Conservation (phyloP, 2,888 invertebrate genomes). For the Synergus umbraculus region DNA sequence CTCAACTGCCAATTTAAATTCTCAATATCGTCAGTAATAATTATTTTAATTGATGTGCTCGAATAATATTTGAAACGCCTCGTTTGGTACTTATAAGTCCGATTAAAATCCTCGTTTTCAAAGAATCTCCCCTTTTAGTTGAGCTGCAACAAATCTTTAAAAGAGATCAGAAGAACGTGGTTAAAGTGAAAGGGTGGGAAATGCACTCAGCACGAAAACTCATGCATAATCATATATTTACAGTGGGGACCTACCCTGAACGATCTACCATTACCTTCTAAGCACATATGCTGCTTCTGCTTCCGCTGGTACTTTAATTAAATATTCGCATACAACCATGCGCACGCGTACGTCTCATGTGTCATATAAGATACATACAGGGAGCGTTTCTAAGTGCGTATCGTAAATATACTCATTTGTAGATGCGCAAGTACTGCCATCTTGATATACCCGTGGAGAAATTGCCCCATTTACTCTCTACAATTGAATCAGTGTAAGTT, state of each 20-base stretch:
- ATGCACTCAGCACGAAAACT: conserved; percentile 70
- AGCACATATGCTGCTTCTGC: conserved; percentile 61
- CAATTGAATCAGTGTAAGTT: too few relatives aligned
- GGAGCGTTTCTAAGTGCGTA: not conserved
- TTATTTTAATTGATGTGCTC: too few relatives aligned
- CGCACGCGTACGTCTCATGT: conserved; percentile 49
- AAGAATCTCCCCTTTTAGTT: too few relatives aligned
- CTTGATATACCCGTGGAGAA: too few relatives aligned
- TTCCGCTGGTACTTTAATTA: conserved; percentile 67
- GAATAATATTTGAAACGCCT: too few relatives aligned
- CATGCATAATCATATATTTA: conserved; percentile 75
- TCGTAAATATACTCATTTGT: conserved; percentile 9
- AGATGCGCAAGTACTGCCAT: conserved; percentile 21
- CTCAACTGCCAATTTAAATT: too few relatives aligned
- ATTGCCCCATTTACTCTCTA: too few relatives aligned
- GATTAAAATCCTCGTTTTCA: too few relatives aligned
- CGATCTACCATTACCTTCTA: conserved; percentile 43
- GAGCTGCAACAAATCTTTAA: not conserved
- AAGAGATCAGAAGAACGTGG: not conserved
- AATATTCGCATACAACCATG: conserved; percentile 70
- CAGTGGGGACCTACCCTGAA: conserved; percentile 55
- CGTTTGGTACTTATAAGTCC: too few relatives aligned
- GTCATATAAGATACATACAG: not conserved
- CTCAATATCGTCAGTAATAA: too few relatives aligned
- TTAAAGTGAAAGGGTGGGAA: conserved; percentile 60